Base-by-base conservation (phyloP, 2,113 vertebrate species). In the Cavia porcellus region DNA sequence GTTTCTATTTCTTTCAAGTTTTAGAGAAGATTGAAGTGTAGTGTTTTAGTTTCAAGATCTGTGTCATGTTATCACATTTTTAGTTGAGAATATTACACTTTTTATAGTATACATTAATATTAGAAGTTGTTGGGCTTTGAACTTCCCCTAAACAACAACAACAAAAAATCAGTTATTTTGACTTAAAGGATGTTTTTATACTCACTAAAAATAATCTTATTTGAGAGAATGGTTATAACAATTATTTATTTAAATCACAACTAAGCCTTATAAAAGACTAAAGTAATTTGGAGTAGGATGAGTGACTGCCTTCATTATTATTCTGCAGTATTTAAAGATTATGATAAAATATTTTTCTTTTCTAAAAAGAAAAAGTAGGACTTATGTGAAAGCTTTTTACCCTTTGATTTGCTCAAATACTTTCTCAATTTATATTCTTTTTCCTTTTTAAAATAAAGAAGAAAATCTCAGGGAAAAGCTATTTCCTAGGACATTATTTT, bases 401-500 rank as follows among this genome's bases (percentile, higher is more conserved):
- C 50, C 9, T 85, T 86, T 90, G 45, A 91, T 91, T 87, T 89
- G 74, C 45, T 94, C 72, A 77, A 42, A 14, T 52, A 72, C 72
- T 25, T 75, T 8, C 35, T 86, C 86, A 24, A 3, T 97, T 98
- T 96, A 24, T 87, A 84, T 96, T 96, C 45, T 13, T 93, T 74
- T 89, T 91, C 95, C 84, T 84, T 94, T 95, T 96, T 92, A 98
- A 96, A 96, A 86, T 64, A 95, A 70, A 92, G 79, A 77, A 97
- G 98, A 96, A 89, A 98, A 68, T 87, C 93, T 86, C 64, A 83
- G 91, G 55, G 59, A 95, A 97, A 91, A 98, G 95, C 74, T 92
- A 89, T 97, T 98, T 98, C 92, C 92, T 93, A 72, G 88, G 64
- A 98, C 95, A 86, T 95, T 98, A 80, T 96, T 96, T 96, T 94